These are phyloP conservation scores for Pemphredon lugubris DNA, from an alignment of 2,888 invertebrate species.

Conservation along the genomic window DNA sequence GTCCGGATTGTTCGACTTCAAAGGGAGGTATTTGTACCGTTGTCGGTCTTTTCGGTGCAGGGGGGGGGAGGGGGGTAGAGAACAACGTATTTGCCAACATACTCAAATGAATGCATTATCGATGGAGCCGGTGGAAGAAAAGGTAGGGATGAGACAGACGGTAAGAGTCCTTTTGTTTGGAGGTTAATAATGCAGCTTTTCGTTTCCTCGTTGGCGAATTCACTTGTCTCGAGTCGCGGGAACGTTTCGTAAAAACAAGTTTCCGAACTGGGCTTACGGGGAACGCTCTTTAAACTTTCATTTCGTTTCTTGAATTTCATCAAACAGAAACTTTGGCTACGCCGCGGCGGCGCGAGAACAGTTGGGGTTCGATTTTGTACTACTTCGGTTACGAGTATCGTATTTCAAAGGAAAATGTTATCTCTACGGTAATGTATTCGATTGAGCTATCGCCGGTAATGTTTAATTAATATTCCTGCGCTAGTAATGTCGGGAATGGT, in stretches of 20 bases:
- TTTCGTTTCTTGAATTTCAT: background rate
- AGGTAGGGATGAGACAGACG: background rate
- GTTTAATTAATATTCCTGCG: no score
- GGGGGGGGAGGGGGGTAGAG: background rate
- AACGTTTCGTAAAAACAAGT: conserved; percentile 10
- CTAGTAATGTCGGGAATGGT: no score
- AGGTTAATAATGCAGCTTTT: conserved; percentile 42
- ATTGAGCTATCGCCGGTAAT: no score
- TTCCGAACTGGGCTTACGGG: conserved; percentile 3
- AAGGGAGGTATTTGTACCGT: conserved; percentile 27
- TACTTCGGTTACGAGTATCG: no score
- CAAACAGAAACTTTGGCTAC: background rate
- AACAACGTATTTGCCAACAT: conserved; percentile 17
- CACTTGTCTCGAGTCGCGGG: background rate
- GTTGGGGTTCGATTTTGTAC: no score
- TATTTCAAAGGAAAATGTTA: no score
- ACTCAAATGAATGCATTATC: conserved; percentile 36
- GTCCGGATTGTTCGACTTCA: conserved; percentile 49
- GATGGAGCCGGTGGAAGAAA: background rate
- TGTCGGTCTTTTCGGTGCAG: conserved; percentile 3
- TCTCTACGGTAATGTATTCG: no score
- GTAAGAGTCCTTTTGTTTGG: conserved; percentile 12
- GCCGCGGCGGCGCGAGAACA: no score
- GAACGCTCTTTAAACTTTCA: conserved; percentile 24
- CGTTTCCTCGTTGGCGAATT: background rate